Conservation (phyloP, 2,797 vertebrate genomes). For the Mycteria americana region DNA sequence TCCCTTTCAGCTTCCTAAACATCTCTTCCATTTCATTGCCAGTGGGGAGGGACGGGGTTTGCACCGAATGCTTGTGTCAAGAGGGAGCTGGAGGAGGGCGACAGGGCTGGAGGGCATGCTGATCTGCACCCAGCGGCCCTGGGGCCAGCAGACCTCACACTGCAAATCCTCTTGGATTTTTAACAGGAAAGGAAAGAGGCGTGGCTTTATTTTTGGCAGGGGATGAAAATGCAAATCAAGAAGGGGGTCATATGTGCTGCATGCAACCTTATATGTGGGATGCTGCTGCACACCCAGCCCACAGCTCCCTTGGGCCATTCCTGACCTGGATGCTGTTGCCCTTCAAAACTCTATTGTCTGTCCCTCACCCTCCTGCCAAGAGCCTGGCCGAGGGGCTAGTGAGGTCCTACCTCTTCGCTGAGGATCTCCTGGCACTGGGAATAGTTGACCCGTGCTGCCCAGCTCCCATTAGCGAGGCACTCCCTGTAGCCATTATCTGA, state of each 20-base stretch:
- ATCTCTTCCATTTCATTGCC: neutral
- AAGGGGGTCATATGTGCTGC: neutral
- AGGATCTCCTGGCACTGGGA: constrained; percentile 95
- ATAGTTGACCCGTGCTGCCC: constrained; percentile 92
- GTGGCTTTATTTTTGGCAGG: neutral
- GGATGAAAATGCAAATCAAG: neutral
- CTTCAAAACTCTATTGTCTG: neutral
- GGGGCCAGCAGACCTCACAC: neutral
- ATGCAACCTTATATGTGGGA: neutral
- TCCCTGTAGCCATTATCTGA: constrained; percentile 91
- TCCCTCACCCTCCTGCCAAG: neutral
- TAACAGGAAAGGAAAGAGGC: neutral
- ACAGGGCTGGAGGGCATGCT: neutral
- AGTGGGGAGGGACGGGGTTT: neutral
- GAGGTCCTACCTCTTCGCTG: constrained; percentile 83
- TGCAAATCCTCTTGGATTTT: neutral
- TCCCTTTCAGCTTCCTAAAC: neutral
- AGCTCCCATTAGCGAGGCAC: constrained; percentile 89
- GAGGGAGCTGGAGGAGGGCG: neutral
- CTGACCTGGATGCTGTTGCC: neutral
- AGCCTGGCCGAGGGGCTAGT: neutral
- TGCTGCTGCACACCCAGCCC: neutral
- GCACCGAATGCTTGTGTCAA: neutral
- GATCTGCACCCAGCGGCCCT: neutral
- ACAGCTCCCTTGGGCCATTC: neutral